Base-by-base conservation (phyloP, 1,140 invertebrate genomes). In the Lordiphosa mommai region DNA sequence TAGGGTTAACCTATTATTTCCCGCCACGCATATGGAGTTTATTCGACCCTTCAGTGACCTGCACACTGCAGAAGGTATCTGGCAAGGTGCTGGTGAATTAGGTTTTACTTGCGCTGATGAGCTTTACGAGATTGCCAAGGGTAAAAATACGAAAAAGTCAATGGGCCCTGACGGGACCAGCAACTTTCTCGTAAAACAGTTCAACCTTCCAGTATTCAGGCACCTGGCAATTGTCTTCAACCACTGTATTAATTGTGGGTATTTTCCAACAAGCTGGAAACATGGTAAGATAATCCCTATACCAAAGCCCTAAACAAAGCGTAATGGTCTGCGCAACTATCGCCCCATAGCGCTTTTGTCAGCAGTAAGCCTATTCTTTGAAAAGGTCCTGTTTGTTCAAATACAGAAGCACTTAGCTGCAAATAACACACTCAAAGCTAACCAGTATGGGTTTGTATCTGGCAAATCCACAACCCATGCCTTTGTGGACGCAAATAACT, bases 311-410 rank as follows among this genome's bases (percentile, higher is more conserved):
- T 43, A 43, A 9, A 1, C 40, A 6, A 37, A 32, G 6, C 40
- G 5, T 1, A n/a, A 46, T 13, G 37, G 13, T 7, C 38, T 46
- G 3, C 32, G 34, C 2, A 20, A 33, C 0, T 59, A 32, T 33
- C 43, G 57, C 3, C 57, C 57, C 0, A 51, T 59, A 1, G 50
- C 56, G 1, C 44, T 59, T 1, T n/a, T 59, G 0, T 59, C 56
- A 0, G 56, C 47, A 0, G 36, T 59, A n/a, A 59, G 56, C n/a
- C 46, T 32, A 0, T 6, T 58, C 4, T 58, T 44, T 8, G 56
- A 58, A 17, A 59, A 44, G 29, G 34, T 36, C 16, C 2, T 50
- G 10, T 1, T 59, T 2, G 4, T 2, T n/a, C 13, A 13, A 10
- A 50, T 44, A 2, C 44, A 59, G 14, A 43, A 50, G 9, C 56